Base-by-base conservation (phyloP, 1,140 invertebrate genomes). In the Panonychus citri region DNA sequence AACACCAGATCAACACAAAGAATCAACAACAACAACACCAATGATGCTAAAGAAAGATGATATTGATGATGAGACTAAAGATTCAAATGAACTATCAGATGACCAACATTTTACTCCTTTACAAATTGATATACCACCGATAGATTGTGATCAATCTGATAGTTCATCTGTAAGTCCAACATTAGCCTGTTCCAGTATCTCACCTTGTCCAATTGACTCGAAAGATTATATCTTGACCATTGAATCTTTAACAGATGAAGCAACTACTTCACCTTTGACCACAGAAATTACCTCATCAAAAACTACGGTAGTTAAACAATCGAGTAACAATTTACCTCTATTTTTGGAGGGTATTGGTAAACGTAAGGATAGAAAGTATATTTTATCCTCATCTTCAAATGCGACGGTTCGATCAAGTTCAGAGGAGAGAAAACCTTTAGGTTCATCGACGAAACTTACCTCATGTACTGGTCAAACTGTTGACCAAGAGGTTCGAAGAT, bases 321-420 rank as follows among this genome's bases (percentile, higher is more conserved):
- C n/a, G 19, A 24, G 5, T 24, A 27, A 51, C 10, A 26, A 12
- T 12, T 24, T 13, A 51, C 13, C 49, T 25, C 49, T 24, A 25
- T 17, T 25, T 25, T 2, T 25, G 49, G 21, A 51, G 13, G 24
- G 43, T 46, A 10, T 46, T n/a, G n/a, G n/a, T 46, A 61, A 61
- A 39, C 55, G 60, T 10, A 61, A 61, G 40, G 60, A 61, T 26
- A 42, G 57, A 7, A 43, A 57, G 26, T 52, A 25, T 43, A 51
- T 50, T 19, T 55, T 54, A 19, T 54, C 57, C 48, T 53, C 54
- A 53, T 34, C 43, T 19, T n/a, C n/a, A n/a, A 17, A 54, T 52
- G 10, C 57, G 19, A n/a, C 19, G 13, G n/a, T 48, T 3, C 25
- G 60, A 28, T 61, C 60, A 37, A 61, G 55, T 26, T 61, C 60